Evolutionary conservation across 2,113 vertebrate genomes (phyloP).

Genomic region (Clinocottus analis): DNA sequence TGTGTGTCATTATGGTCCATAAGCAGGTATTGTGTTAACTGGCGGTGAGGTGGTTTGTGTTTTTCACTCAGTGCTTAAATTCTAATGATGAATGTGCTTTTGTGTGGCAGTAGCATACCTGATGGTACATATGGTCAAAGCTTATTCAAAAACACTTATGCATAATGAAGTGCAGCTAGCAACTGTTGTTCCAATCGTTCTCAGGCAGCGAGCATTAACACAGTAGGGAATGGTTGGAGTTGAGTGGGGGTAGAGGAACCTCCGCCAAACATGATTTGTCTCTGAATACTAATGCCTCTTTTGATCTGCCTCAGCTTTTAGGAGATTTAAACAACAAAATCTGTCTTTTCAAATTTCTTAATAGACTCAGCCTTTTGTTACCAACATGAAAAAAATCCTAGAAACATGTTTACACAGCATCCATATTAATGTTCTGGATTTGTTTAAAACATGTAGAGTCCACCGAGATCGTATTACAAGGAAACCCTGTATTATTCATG

Average conservation of each 20-base stretch:
- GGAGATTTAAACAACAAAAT: slow-evolving; percentile 80
- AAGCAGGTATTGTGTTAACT: slow-evolving; percentile 43
- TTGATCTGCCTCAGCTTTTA: slow-evolving; percentile 80
- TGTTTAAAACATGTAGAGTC: slow-evolving; percentile 78
- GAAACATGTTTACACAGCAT: slow-evolving; percentile 77
- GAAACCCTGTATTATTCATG: slow-evolving; percentile 76
- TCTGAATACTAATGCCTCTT: slow-evolving; percentile 80
- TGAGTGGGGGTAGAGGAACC: slow-evolving; percentile 73
- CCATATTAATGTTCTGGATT: slow-evolving; percentile 78
- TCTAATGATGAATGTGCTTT: slow-evolving; percentile 11
- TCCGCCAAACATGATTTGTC: slow-evolving; percentile 81
- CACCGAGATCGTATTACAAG: slow-evolving; percentile 78
- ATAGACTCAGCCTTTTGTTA: slow-evolving; percentile 76
- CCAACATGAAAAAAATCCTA: slow-evolving; percentile 74
- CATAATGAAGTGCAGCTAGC: slow-evolving; percentile 69
- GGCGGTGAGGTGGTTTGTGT: background rate
- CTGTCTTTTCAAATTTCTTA: slow-evolving; percentile 79
- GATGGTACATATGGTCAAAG: slow-evolving; percentile 63
- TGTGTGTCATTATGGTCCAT: slow-evolving; percentile 54
- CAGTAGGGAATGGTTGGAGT: slow-evolving; percentile 75
- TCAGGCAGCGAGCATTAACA: slow-evolving; percentile 74
- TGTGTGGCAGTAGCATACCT: slow-evolving; percentile 23
- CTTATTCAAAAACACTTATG: slow-evolving; percentile 64
- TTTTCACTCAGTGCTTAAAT: slow-evolving; percentile 1
- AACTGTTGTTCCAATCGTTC: slow-evolving; percentile 73